Evolutionary conservation across 2,888 invertebrate genomes (phyloP).

Genomic region (Thymelicus lineola): DNA sequence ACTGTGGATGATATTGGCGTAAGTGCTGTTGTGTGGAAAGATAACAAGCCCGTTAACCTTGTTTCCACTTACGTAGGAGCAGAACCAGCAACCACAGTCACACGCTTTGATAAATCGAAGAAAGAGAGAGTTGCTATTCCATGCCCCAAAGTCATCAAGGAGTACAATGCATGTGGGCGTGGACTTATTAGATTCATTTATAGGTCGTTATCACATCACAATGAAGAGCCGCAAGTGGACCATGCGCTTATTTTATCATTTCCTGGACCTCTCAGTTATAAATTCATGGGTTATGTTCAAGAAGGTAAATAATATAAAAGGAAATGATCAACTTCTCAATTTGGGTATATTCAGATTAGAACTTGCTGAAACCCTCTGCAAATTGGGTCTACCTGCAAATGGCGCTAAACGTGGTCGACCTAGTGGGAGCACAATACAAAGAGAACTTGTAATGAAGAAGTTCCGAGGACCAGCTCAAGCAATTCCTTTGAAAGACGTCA

Average conservation of each 20-base stretch:
- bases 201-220: constrained; percentile 51
- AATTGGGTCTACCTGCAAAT: constrained; percentile 51
- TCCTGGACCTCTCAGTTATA: constrained; percentile 51
- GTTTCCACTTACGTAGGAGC: constrained; percentile 57
- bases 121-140: constrained; percentile 44
- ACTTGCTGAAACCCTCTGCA: constrained; percentile 52
- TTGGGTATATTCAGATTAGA: constrained; percentile 52
- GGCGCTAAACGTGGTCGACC: constrained; percentile 52
- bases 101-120: constrained; percentile 50
- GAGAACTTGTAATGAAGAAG: constrained; percentile 52
- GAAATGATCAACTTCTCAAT: constrained; percentile 52
- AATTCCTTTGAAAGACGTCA: constrained; percentile 48
- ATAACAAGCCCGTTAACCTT: constrained; percentile 56
- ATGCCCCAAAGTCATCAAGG: constrained; percentile 47
- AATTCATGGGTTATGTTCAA: constrained; percentile 54
- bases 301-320: constrained; percentile 49
- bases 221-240: constrained; percentile 54
- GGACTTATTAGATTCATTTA: constrained; percentile 51
- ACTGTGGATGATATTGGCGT: constrained; percentile 50
- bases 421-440: constrained; percentile 49
- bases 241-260: constrained; percentile 54
- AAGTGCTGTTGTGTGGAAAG: constrained; percentile 55
- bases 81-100: constrained; percentile 51
- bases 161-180: constrained; percentile 49
- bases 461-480: constrained; percentile 51